Percentiles rank a stretch among this genome's conserved stretches.
phyloP scores from a whole-genome alignment of 2,797 vertebrate genomes.

The Varecia variegata region DNA sequence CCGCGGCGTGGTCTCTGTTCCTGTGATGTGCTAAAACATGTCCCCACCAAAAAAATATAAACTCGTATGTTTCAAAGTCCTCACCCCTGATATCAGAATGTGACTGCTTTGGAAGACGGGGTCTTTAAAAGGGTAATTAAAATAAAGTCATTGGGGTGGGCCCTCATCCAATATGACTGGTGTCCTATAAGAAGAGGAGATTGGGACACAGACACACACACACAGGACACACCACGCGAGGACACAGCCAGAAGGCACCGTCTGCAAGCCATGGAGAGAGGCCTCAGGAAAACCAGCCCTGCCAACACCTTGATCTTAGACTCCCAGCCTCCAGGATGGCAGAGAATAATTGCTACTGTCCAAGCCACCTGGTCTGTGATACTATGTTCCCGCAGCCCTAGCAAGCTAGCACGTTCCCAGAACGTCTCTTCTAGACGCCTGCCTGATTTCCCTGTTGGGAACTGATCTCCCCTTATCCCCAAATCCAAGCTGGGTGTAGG shows the following conservation, averaged over 20 bases:
- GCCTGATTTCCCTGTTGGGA: not conserved
- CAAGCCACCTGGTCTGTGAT: too few species aligned
- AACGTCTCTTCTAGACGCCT: not conserved
- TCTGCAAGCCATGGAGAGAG: not conserved
- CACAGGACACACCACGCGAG: not conserved
- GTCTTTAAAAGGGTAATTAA: not conserved
- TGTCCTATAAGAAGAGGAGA: not conserved
- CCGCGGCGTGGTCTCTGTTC: rapidly evolving
- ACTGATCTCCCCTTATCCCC: not conserved
- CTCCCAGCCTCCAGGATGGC: not conserved
- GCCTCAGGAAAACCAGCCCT: too few species aligned
- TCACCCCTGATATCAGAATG: not conserved
- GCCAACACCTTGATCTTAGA: not conserved
- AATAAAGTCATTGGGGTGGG: not conserved
- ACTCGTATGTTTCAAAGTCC: not conserved
- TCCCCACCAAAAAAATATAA: not conserved
- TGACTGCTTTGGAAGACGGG: not conserved
- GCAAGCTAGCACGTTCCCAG: too few species aligned
- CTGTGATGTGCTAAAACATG: not conserved
- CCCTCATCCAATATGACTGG: not conserved
- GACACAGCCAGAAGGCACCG: not conserved
- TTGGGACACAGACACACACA: not conserved
- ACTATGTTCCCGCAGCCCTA: not conserved
- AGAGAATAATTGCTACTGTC: not conserved
- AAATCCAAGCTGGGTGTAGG: not conserved